Conservation (phyloP, 2,797 vertebrate species). For the Gobio occitaniae region DNA sequence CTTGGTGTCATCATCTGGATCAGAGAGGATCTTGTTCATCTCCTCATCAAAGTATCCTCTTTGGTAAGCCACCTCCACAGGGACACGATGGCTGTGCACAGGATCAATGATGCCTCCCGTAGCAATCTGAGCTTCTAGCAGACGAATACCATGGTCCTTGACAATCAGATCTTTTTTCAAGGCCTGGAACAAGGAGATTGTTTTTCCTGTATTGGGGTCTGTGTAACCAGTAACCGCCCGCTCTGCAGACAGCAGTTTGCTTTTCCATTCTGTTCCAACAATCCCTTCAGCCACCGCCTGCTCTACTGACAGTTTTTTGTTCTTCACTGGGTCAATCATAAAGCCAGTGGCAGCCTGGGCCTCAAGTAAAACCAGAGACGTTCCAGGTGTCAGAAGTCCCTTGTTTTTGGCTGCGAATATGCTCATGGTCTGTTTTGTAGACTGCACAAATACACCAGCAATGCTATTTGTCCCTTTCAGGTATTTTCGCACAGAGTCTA, state of each 20-base stretch:
- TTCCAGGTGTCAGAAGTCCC: conserved; percentile 70
- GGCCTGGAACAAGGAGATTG: conserved; percentile 86
- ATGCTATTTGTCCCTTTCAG: conserved; percentile 72
- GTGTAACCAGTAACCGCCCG: conserved; percentile 83
- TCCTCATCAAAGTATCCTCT: conserved; percentile 79
- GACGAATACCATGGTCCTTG: conserved; percentile 81
- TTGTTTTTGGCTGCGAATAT: conserved; percentile 74
- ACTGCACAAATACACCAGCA: conserved; percentile 70
- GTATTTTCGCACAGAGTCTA: conserved; percentile 68
- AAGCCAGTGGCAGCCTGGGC: conserved; percentile 77
- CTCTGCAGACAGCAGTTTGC: conserved; percentile 85
- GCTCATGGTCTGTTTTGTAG: conserved; percentile 73
- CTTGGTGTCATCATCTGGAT: conserved; percentile 80
- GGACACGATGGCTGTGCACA: conserved; percentile 35
- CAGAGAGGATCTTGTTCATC: conserved; percentile 76
- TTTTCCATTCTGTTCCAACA: conserved; percentile 81
- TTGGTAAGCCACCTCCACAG: conserved; percentile 76
- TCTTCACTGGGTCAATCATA: conserved; percentile 63
- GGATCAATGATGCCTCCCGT: conserved; percentile 85
- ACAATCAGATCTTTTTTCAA: conserved; percentile 86
- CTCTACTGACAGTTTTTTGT: conserved; percentile 65
- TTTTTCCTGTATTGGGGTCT: conserved; percentile 83
- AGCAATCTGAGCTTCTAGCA: conserved; percentile 89
- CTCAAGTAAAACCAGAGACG: conserved; percentile 73
- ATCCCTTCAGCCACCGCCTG: conserved; percentile 70